Base-by-base conservation (phyloP, 2,113 vertebrate genomes). In the Irena cyanogastra region DNA sequence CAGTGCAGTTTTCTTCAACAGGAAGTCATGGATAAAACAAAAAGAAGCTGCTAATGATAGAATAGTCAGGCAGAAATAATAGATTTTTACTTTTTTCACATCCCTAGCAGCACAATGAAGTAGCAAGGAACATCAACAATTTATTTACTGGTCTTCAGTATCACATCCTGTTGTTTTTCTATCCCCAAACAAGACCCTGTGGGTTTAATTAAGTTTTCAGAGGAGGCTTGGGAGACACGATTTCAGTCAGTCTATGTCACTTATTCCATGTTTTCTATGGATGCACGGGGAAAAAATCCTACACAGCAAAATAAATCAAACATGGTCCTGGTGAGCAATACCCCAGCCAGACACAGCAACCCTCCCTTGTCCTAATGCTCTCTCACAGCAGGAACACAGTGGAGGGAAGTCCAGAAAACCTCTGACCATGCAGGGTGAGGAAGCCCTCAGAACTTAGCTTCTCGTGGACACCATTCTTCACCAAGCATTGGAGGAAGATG, bases 161-260 rank as follows among this genome's bases (percentile, higher is more conserved):
- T 70, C 90, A 68, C 24, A 89, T 76, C 74, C 76, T 89, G 92
- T 80, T 94, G 80, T 35, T 96, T 90, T 96, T 92, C 86, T 81
- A 87, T 61, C 72, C 79, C 60, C 88, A 96, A 93, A 97, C 86
- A 96, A 95, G 96, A 93, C 90, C 93, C 93, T 92, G 64, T 65
- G 95, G 95, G 76, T 89, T 95, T 95, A 95, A 97, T 97, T 96
- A 96, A 87, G 90, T 71, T 92, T 94, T 94, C 95, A 93, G 80
- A 83, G 69, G 72, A 89, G 74, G 84, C 50, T 83, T 92, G 83
- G 80, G 92, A 95, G 74, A 81, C 66, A 84, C 3, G 18, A 89
- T 83, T 95, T 90, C 93, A 92, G 57, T 90, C 90, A 57, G 85
- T 65, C 92, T 81, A 27, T 89, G 88, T 76, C 90, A 84, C 92